A percentile compares a stretch with the other conserved stretches of the same genome.
These are phyloP conservation scores for Eulemur coronatus DNA, from an alignment of 2,797 vertebrate genomes.

Conservation along the genomic window DNA sequence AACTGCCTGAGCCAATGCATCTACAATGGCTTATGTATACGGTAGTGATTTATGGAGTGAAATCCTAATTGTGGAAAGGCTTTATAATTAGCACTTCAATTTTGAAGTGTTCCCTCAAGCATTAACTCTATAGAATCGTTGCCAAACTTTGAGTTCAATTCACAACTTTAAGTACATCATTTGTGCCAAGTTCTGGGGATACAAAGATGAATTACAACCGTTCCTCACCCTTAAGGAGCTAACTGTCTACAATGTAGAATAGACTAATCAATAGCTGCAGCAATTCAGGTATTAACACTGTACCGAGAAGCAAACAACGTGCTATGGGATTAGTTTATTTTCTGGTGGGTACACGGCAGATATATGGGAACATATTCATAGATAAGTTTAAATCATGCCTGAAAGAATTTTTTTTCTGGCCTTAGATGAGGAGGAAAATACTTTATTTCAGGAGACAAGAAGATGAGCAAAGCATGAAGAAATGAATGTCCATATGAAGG, in stretches of 20 bases:
- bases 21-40: not conserved
- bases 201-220: not conserved
- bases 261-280: not conserved
- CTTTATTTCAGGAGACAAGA: not conserved
- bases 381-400: not conserved
- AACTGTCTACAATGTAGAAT: not conserved
- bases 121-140: slow-evolving; percentile 20
- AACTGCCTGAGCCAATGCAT: not conserved
- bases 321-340: not conserved
- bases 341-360: not conserved
- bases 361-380: not conserved
- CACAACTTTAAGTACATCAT: slow-evolving; percentile 17
- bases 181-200: not conserved
- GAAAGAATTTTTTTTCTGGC: not conserved
- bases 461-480: not conserved
- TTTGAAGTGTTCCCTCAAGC: not conserved
- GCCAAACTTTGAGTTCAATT: slow-evolving; percentile 8
- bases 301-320: not conserved
- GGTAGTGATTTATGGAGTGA: not conserved
- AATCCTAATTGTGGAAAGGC: not conserved
- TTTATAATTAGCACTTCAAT: slow-evolving; percentile 27
- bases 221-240: not conserved
- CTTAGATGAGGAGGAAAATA: not conserved
- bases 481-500: not conserved
- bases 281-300: not conserved